Conservation (phyloP, 2,888 invertebrate species). For the Prosapia bicincta region DNA sequence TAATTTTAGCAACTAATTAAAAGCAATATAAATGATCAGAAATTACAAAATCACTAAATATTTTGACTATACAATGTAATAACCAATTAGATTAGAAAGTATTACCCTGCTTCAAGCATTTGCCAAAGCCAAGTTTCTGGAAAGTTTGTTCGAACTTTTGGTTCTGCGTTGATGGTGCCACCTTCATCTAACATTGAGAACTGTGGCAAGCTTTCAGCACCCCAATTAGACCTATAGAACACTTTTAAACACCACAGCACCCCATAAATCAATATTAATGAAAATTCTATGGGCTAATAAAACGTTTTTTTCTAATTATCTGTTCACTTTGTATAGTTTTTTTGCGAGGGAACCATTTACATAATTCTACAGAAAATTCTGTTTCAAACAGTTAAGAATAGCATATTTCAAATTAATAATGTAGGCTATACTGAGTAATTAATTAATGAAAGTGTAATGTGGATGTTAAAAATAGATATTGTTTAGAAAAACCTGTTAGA, state of each 20-base stretch:
- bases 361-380: too few relatives aligned
- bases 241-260: constrained; percentile 44
- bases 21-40: constrained; percentile 42
- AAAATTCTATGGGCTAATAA: neutral
- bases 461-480: too few relatives aligned
- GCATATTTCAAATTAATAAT: too few relatives aligned
- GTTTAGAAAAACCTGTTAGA: too few relatives aligned
- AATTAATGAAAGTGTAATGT: too few relatives aligned
- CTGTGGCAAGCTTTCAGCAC: constrained; percentile 42
- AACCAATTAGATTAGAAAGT: constrained; percentile 35
- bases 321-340: too few relatives aligned
- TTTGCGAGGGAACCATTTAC: too few relatives aligned
- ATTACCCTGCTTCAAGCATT: constrained; percentile 57
- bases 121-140: constrained; percentile 72
- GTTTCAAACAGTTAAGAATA: too few relatives aligned
- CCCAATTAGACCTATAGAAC: constrained; percentile 52
- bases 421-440: too few relatives aligned
- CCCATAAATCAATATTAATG: neutral
- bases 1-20: constrained; percentile 44
- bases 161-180: constrained; percentile 21
- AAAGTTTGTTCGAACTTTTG: constrained; percentile 58
- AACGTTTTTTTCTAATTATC: too few relatives aligned
- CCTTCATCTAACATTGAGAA: constrained; percentile 9
- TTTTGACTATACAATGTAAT: too few relatives aligned
- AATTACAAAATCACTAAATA: neutral